Base-by-base conservation (phyloP, 53 echinoderm and acorn worm species). In the Zoroaster sp. region DNA sequence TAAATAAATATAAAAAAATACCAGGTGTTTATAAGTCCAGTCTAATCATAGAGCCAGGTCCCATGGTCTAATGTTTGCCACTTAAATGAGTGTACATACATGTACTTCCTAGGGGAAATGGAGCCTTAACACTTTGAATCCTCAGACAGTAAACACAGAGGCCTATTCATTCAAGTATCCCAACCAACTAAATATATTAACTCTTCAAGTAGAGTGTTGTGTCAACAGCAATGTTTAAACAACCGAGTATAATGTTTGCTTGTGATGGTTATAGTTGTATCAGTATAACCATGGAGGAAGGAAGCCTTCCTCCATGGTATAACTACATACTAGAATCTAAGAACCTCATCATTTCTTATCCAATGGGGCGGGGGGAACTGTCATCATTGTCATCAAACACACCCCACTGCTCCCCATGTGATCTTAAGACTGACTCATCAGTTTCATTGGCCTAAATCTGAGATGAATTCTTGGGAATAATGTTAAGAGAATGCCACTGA, bases 401-500 rank as follows among this genome's bases (percentile, higher is more conserved):
- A 85, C 71, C 47, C 46, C 43, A 71, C 40, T 71, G 51, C 70
- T 21, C 36, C 49, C 70, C 44, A 33, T 40, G 59, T 59, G 20
- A 3, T 59, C 69, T 67, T 15, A 18, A 18, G 44, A 85, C 70
- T 85, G 85, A 85, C 85, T 85, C 85, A 85, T 85, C 71, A 32
- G 10, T 15, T 15, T 36, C 21, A n/a, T 35, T 46, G 71, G 35
- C 79, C 36, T 18, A 36, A 18, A 21, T 35, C 70, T 45, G 3
- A 33, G 14, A 85, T 85, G 71, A 71, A 85, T 85, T 70, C 49
- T 85, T 85, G 71, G 69, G 85, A 72, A 49, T 85, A 69, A 45
- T 70, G 40, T 44, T 21, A 40, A 43, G 39, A 35, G 85, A 70
- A 49, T 71, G 47, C 39, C 36, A 44, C 8, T 45, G 71, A 36